Percentiles rank a stretch among this genome's conserved stretches.
phyloP scores from a whole-genome alignment of 1,140 invertebrate species.

The Linepithema humile region DNA sequence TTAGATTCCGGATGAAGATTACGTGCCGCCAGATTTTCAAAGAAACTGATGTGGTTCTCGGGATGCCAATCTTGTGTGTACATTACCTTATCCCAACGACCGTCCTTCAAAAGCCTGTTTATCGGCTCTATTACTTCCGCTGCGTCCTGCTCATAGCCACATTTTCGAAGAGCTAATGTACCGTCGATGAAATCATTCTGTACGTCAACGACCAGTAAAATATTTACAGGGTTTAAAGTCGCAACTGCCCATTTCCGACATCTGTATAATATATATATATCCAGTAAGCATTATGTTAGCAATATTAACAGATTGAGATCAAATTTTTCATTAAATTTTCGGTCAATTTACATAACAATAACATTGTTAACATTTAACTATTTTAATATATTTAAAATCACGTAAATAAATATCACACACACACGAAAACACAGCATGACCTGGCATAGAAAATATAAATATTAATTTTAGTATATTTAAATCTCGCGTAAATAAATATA shows the following conservation, averaged over 20 bases:
- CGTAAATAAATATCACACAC: too few relatives aligned
- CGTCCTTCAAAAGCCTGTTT: constrained; percentile 88
- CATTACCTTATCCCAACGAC: constrained; percentile 89
- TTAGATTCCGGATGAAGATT: constrained; percentile 84
- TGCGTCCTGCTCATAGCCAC: constrained; percentile 88
- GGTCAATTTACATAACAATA: too few relatives aligned
- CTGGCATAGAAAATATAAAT: too few relatives aligned
- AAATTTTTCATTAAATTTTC: too few relatives aligned
- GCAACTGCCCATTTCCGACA: constrained; percentile 74
- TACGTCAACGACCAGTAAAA: constrained; percentile 91
- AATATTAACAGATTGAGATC: too few relatives aligned
- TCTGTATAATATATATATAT: constrained; percentile 56
- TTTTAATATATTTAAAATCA: too few relatives aligned
- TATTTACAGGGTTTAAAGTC: constrained; percentile 85
- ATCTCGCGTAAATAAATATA: too few relatives aligned
- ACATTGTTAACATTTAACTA: too few relatives aligned
- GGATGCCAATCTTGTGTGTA: constrained; percentile 95
- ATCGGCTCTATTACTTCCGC: constrained; percentile 88
- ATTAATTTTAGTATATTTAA: too few relatives aligned
- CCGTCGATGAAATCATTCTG: constrained; percentile 95
- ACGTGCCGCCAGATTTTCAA: constrained; percentile 87
- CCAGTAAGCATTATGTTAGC: too few relatives aligned
- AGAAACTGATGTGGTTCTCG: constrained; percentile 91
- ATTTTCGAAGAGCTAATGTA: constrained; percentile 88
- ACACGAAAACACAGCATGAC: too few relatives aligned